Percentiles rank a stretch among this genome's conserved stretches.
These are phyloP conservation scores for Drosophila sordidapex DNA, from an alignment of 2,888 invertebrate genomes.

Conservation along the genomic window DNA sequence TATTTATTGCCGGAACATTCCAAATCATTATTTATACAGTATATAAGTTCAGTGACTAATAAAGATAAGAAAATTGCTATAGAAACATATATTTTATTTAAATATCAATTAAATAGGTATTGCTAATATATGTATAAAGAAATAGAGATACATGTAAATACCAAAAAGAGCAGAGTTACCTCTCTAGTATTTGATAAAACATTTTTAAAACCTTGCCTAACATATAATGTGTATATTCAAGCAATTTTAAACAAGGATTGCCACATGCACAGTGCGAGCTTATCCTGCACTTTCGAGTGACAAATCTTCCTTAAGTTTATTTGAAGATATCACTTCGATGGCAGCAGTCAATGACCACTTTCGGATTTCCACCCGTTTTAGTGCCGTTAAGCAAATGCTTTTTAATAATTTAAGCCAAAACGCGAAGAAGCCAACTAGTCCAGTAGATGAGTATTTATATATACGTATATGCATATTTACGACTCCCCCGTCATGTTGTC, in stretches of 20 bases:
- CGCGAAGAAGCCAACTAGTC: slow-evolving; percentile 45
- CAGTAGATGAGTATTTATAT: slow-evolving; percentile 52
- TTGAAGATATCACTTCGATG: slow-evolving; percentile 12
- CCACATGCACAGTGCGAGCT: not conserved
- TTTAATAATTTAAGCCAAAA: slow-evolving; percentile 71
- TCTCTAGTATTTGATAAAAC: not conserved
- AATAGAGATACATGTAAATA: not conserved
- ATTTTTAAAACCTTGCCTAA: not conserved
- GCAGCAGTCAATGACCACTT: slow-evolving; percentile 41
- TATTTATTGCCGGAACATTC: not conserved
- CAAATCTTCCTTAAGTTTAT: slow-evolving; percentile 2
- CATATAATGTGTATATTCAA: not conserved
- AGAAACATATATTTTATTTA: not conserved
- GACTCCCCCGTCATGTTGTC: slow-evolving; percentile 69
- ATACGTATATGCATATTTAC: slow-evolving; percentile 59
- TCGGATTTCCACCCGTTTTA: slow-evolving; percentile 37
- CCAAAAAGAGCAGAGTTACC: not conserved
- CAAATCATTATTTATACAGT: not conserved
- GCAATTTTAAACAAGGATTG: not conserved
- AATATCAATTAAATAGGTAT: not conserved
- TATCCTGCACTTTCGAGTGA: not conserved
- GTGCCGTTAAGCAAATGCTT: slow-evolving; percentile 66
- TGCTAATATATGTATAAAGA: not conserved
- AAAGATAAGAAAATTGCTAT: not conserved
- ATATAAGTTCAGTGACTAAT: not conserved